Evolutionary conservation across 2,888 invertebrate genomes (phyloP).

Genomic region (Amiota mariae): DNA sequence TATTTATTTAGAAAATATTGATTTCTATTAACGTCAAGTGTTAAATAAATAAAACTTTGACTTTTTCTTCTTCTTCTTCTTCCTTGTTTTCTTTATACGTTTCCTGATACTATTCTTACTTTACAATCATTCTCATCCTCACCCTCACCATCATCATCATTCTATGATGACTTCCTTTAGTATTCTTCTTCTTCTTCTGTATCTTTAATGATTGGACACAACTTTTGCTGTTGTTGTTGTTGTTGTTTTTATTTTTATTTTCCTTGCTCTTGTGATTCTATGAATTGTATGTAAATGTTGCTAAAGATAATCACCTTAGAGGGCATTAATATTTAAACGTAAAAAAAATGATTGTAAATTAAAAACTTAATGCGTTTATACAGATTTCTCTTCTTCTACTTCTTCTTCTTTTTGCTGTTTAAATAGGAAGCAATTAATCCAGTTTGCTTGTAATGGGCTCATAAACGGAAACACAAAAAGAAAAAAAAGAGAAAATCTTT

Average conservation of each 20-base stretch:
- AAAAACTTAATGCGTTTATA: slow-evolving; percentile 15
- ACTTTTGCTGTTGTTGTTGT: too few relatives aligned
- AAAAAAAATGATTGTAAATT: slow-evolving; percentile 6
- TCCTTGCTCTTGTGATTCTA: background rate
- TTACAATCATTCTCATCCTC: too few relatives aligned
- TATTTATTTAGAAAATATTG: slow-evolving; percentile 63
- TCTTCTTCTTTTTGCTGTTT: too few relatives aligned
- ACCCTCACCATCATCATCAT: too few relatives aligned
- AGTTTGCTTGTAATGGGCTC: too few relatives aligned
- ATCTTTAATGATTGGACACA: background rate
- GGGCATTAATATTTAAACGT: slow-evolving; percentile 5
- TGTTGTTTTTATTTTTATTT: background rate
- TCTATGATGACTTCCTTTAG: too few relatives aligned
- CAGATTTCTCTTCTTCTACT: background rate
- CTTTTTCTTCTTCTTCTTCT: background rate
- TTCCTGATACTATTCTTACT: too few relatives aligned
- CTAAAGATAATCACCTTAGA: slow-evolving; percentile 10
- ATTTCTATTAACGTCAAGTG: slow-evolving; percentile 63
- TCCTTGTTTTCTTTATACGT: too few relatives aligned
- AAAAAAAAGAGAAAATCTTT: too few relatives aligned
- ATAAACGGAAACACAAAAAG: too few relatives aligned
- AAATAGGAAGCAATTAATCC: too few relatives aligned
- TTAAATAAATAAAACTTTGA: slow-evolving; percentile 48
- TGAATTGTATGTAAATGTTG: background rate
- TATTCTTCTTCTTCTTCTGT: background rate